Conservation (phyloP, 2,888 invertebrate species). For the Chouioia cunea region DNA sequence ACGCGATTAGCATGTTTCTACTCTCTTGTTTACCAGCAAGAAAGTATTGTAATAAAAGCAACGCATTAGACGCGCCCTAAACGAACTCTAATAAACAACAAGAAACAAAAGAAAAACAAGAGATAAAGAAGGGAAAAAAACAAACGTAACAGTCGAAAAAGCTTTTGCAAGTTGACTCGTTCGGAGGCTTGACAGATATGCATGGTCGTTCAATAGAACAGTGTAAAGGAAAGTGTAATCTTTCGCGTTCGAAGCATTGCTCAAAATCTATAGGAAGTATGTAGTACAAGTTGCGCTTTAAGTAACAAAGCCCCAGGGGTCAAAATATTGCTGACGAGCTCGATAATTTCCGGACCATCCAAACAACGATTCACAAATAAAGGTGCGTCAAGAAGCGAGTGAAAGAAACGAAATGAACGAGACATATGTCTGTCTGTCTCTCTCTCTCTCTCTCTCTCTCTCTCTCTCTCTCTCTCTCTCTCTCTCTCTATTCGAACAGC, state of each 20-base stretch:
- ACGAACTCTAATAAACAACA: slow-evolving; percentile 29
- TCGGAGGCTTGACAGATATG: slow-evolving; percentile 29
- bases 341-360: slow-evolving; percentile 35
- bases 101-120: slow-evolving; percentile 28
- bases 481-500: slow-evolving; percentile 20
- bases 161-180: not conserved
- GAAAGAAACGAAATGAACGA: not conserved
- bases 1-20: not conserved
- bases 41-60: slow-evolving; percentile 11
- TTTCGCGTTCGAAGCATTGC: slow-evolving; percentile 15
- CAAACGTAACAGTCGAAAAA: slow-evolving; percentile 22
- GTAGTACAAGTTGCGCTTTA: slow-evolving; percentile 33
- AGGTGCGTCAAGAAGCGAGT: not conserved
- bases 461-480: too few species aligned
- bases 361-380: not conserved
- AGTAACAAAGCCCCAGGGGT: slow-evolving; percentile 43
- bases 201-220: slow-evolving; percentile 12
- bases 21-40: slow-evolving; percentile 5
- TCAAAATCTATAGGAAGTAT: slow-evolving; percentile 23
- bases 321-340: slow-evolving; percentile 44
- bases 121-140: slow-evolving; percentile 11
- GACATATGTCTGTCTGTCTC: not conserved
- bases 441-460: too few species aligned
- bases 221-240: slow-evolving; percentile 15
- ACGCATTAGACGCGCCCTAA: slow-evolving; percentile 7